Conservation (phyloP, 2,797 vertebrate species). For the Macroramphosus scolopax region DNA sequence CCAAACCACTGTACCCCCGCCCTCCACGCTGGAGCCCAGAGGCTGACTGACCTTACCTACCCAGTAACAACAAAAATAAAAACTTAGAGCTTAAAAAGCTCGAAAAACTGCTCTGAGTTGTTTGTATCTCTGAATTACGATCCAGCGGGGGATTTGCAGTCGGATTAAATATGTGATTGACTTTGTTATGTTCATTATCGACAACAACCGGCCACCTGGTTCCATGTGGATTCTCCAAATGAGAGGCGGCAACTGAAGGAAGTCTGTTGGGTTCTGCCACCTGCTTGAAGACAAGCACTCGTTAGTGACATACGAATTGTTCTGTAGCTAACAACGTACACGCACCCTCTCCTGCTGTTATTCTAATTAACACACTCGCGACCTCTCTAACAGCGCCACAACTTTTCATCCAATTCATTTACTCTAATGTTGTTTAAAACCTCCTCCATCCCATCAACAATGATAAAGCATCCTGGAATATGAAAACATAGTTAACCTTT, state of each 20-base stretch:
- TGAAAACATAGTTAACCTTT: constrained; percentile 50
- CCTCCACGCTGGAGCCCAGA: constrained; percentile 30
- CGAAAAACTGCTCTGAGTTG: no score
- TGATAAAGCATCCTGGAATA: constrained; percentile 12
- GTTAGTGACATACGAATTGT: no score
- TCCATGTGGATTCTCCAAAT: no score
- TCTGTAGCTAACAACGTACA: constrained; percentile 16
- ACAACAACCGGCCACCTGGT: no score
- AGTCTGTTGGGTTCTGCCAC: no score
- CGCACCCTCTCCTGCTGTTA: no score
- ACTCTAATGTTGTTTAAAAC: constrained; percentile 30
- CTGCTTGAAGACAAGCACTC: constrained; percentile 14
- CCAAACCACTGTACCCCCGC: constrained; percentile 43
- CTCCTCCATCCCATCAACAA: constrained; percentile 5
- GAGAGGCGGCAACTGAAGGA: no score
- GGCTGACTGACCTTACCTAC: constrained; percentile 52
- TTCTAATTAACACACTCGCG: no score
- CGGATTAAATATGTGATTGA: no score
- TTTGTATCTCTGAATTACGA: neutral
- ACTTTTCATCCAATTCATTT: constrained; percentile 20
- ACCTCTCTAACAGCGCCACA: constrained; percentile 10
- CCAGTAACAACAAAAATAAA: constrained; percentile 27
- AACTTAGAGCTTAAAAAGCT: no score
- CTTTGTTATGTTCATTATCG: no score
- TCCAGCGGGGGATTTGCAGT: no score